A percentile compares a stretch with the other conserved stretches of the same genome.
Conservation (phyloP, 2,113 vertebrate species). For the Ranitomeya variabilis region DNA sequence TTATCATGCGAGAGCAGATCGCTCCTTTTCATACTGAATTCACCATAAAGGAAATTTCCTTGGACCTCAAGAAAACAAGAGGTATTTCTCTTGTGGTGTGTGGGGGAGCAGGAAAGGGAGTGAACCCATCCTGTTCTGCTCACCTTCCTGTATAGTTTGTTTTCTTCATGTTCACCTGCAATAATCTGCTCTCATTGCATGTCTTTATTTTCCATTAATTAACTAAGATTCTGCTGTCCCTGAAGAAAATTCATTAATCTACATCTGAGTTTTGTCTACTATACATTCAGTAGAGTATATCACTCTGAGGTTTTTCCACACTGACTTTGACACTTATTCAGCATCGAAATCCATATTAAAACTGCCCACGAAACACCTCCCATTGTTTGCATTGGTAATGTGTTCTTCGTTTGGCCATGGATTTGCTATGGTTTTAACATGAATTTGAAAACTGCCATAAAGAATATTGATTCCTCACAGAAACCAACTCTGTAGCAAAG, state of each 20-base stretch:
- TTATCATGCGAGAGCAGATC: conserved; percentile 98
- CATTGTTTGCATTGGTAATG: no score
- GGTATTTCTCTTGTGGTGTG: conserved; percentile 78
- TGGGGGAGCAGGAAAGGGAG: conserved; percentile 62
- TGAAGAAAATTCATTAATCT: background rate
- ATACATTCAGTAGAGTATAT: background rate
- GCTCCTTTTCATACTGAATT: conserved; percentile 99
- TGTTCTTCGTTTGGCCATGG: no score
- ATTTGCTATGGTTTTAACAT: no score
- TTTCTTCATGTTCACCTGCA: conserved; percentile 82
- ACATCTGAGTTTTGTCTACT: no score
- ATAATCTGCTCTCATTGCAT: conserved; percentile 55
- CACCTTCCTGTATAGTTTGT: conserved; percentile 62
- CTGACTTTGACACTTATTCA: no score
- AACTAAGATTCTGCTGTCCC: background rate
- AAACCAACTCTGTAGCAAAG: no score
- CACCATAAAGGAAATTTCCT: conserved; percentile 99
- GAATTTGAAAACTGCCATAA: no score
- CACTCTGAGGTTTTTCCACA: no score
- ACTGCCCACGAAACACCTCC: no score
- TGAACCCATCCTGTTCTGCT: conserved; percentile 62
- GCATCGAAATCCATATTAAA: no score
- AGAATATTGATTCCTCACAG: no score
- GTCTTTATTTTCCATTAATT: conserved; percentile 25
- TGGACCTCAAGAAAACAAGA: conserved; percentile 99